Evolutionary conservation across 1,140 invertebrate species (phyloP).

Genomic region (Drosophila virilis): DNA sequence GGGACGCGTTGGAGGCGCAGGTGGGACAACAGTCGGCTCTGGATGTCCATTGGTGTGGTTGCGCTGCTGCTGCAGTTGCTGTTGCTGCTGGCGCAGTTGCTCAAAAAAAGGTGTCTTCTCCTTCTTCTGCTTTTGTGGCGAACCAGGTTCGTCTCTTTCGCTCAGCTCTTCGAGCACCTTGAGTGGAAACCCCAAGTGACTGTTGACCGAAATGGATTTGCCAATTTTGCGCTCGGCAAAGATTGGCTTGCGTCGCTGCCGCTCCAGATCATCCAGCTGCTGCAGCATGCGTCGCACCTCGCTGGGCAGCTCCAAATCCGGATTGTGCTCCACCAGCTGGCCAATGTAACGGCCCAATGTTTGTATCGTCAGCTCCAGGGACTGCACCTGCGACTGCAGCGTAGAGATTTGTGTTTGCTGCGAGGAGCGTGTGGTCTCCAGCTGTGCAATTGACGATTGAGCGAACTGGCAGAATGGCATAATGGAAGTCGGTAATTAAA

Average conservation of each 20-base stretch:
- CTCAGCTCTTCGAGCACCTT: slow-evolving; percentile 86
- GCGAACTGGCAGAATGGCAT: slow-evolving; percentile 85
- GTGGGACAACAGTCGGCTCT: slow-evolving; percentile 11
- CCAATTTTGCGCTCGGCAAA: slow-evolving; percentile 83
- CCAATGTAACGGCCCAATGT: slow-evolving; percentile 87
- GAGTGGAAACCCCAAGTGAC: slow-evolving; percentile 85
- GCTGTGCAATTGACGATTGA: slow-evolving; percentile 87
- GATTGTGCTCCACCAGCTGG: slow-evolving; percentile 86
- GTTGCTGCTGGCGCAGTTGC: slow-evolving; percentile 79
- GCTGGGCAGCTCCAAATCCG: slow-evolving; percentile 87
- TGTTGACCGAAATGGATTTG: slow-evolving; percentile 82
- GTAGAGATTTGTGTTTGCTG: slow-evolving; percentile 87
- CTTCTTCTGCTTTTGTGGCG: slow-evolving; percentile 84
- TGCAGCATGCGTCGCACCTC: slow-evolving; percentile 88
- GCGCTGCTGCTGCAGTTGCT: slow-evolving; percentile 55
- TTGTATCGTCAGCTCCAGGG: slow-evolving; percentile 87
- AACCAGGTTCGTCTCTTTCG: slow-evolving; percentile 84
- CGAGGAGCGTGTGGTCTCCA: slow-evolving; percentile 86
- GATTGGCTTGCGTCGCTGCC: slow-evolving; percentile 78
- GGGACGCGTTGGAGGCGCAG: slow-evolving; percentile 62
- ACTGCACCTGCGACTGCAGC: slow-evolving; percentile 87
- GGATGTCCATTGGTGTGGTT: slow-evolving; percentile 40
- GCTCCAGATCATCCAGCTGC: slow-evolving; percentile 85
- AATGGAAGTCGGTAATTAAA: slow-evolving; percentile 4
- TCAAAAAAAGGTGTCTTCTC: slow-evolving; percentile 84